phyloP scores from a whole-genome alignment of 2,888 invertebrate genomes.

The Andrena praecox region DNA sequence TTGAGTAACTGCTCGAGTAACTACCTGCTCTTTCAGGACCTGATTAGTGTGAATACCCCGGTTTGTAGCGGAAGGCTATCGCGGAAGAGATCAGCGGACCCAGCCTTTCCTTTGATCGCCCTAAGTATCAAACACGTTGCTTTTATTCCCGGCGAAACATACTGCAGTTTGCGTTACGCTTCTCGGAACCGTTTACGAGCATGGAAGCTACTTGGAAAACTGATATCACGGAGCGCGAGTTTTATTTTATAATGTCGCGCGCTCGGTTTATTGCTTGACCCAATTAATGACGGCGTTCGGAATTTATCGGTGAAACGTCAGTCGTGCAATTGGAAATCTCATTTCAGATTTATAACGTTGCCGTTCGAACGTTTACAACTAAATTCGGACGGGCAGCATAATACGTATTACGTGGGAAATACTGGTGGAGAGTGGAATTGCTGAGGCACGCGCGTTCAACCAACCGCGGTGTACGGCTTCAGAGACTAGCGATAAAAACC shows the following conservation, averaged over 20 bases:
- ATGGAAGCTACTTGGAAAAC: background rate
- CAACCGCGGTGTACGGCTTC: conserved; percentile 12
- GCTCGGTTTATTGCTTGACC: conserved; percentile 58
- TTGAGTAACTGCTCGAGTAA: too few species aligned
- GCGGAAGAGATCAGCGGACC: too few species aligned
- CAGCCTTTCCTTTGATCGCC: too few species aligned
- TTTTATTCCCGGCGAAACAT: too few species aligned
- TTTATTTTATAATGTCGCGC: conserved; percentile 46
- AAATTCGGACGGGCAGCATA: conserved; percentile 29
- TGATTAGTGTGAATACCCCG: too few species aligned
- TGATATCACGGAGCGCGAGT: conserved; percentile 3
- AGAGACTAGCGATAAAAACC: conserved; percentile 23
- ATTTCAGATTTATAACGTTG: conserved; percentile 60
- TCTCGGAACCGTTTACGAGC: background rate
- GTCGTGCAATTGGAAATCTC: conserved; percentile 40
- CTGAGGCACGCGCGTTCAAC: conserved; percentile 8
- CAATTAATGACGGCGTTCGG: conserved; percentile 49
- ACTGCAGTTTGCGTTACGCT: too few species aligned
- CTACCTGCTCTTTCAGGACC: too few species aligned
- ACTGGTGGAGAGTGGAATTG: background rate
- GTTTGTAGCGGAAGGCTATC: too few species aligned
- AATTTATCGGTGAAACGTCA: conserved; percentile 58
- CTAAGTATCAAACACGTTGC: too few species aligned
- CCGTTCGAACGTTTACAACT: conserved; percentile 54
- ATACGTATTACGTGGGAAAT: conserved; percentile 1